phyloP scores from a whole-genome alignment of 1,140 invertebrate genomes.

The Papilio dardanus region DNA sequence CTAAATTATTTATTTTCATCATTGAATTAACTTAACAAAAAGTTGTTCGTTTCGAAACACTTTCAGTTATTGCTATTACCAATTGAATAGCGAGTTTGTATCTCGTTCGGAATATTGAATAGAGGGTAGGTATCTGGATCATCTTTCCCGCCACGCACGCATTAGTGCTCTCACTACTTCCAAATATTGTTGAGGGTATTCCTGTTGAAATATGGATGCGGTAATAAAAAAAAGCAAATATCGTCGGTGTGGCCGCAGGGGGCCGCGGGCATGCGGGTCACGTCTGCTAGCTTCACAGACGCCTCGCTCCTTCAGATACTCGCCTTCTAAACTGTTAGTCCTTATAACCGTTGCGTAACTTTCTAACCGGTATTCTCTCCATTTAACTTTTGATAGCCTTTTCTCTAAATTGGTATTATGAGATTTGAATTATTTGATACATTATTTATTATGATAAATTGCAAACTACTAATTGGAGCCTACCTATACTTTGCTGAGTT shows the following conservation, averaged over 20 bases:
- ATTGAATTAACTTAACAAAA: not conserved
- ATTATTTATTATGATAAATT: not conserved
- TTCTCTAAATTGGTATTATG: constrained; percentile 1
- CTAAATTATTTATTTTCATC: not conserved
- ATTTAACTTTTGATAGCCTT: constrained; percentile 20
- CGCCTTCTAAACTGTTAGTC: constrained; percentile 43
- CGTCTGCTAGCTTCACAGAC: constrained; percentile 57
- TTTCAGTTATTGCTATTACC: constrained; percentile 48
- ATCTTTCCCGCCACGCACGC: constrained; percentile 75
- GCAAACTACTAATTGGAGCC: not conserved
- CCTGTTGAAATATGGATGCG: constrained; percentile 78
- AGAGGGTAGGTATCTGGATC: constrained; percentile 54
- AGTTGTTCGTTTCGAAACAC: constrained; percentile 7
- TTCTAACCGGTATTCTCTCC: constrained; percentile 22
- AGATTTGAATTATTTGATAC: not conserved
- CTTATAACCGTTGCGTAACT: constrained; percentile 44
- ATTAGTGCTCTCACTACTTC: constrained; percentile 72
- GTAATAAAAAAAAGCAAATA: constrained; percentile 80
- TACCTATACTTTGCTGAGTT: too few species aligned
- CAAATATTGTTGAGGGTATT: constrained; percentile 76
- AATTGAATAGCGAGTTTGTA: constrained; percentile 61
- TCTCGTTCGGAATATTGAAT: constrained; percentile 62
- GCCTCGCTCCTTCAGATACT: constrained; percentile 56
- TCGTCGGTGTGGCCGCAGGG: constrained; percentile 58
- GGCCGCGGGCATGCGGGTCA: constrained; percentile 58